phyloP scores from a whole-genome alignment of 2,888 invertebrate genomes.

The Heterodera filipjevi region DNA sequence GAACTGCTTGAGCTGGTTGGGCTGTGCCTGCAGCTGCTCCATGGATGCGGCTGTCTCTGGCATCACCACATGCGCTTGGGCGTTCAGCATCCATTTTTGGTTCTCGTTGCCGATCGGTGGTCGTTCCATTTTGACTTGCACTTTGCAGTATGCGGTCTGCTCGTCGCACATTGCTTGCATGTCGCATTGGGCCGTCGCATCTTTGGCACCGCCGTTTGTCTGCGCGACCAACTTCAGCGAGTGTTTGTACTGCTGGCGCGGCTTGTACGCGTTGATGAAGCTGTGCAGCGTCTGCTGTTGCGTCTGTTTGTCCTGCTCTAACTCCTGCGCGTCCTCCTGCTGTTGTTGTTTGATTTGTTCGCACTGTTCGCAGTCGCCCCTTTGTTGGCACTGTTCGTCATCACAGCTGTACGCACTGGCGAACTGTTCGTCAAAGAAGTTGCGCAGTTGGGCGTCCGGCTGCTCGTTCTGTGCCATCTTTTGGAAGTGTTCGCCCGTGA shows the following conservation, averaged over 20 bases:
- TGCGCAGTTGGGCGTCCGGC: conserved; percentile 27
- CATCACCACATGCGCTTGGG: conserved; percentile 42
- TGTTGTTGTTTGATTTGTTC: conserved; percentile 29
- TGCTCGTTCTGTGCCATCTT: conserved; percentile 2
- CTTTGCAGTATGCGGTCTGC: conserved; percentile 39
- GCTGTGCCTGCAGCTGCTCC: conserved; percentile 30
- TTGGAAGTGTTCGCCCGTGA: conserved; percentile 35
- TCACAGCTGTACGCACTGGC: conserved; percentile 36
- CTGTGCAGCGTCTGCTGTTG: conserved; percentile 23
- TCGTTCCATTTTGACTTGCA: conserved; percentile 31
- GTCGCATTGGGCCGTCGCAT: conserved; percentile 30
- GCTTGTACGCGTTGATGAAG: conserved; percentile 27
- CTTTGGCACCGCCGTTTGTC: conserved; percentile 34
- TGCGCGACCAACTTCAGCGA: conserved; percentile 25
- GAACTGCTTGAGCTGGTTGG: conserved; percentile 31
- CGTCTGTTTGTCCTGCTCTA: conserved; percentile 6
- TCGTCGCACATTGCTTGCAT: conserved; percentile 43
- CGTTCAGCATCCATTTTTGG: conserved; percentile 51
- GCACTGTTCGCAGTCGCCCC: conserved; percentile 23
- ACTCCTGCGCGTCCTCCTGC: conserved; percentile 17
- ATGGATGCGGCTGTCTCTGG: conserved; percentile 45
- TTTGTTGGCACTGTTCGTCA: conserved; percentile 2
- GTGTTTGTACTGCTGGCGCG: conserved; percentile 30
- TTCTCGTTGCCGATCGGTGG: conserved; percentile 33
- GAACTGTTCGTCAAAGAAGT: conserved; percentile 42